Conservation (phyloP, 2,888 invertebrate species). For the Cryptus armator region DNA sequence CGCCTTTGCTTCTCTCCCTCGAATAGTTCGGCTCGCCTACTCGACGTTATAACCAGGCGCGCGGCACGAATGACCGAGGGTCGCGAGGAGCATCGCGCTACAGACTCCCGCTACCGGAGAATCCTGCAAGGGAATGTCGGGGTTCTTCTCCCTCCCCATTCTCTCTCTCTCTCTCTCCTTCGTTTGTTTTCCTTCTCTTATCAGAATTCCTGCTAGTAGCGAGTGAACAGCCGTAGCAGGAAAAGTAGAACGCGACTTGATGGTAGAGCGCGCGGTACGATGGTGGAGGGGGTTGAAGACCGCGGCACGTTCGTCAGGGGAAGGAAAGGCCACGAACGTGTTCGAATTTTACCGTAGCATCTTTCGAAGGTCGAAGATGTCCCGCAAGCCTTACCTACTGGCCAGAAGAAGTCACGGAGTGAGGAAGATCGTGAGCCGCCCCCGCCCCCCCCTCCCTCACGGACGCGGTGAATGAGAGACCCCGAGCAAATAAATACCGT, state of each 20-base stretch:
- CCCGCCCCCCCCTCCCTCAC: not conserved
- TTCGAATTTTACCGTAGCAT: constrained; percentile 55
- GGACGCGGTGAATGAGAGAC: constrained; percentile 67
- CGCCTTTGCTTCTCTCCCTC: constrained; percentile 19
- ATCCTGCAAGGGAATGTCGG: constrained; percentile 30
- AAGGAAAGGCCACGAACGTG: constrained; percentile 63
- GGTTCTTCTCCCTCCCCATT: not conserved
- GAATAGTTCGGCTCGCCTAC: not conserved
- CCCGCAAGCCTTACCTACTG: constrained; percentile 44
- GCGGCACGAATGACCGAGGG: constrained; percentile 56
- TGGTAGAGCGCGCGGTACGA: constrained; percentile 15
- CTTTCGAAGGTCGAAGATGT: constrained; percentile 57
- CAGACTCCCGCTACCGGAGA: not conserved
- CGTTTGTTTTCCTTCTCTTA: constrained; percentile 12
- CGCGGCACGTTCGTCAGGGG: constrained; percentile 62
- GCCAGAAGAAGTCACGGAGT: constrained; percentile 19
- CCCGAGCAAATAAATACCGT: constrained; percentile 80
- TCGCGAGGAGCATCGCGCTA: not conserved
- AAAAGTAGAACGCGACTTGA: constrained; percentile 3
- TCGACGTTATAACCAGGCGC: constrained; percentile 38
- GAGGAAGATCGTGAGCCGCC: constrained; percentile 41
- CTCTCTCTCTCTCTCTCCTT: not conserved
- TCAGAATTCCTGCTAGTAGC: constrained; percentile 3
- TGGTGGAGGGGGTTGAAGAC: constrained; percentile 42
- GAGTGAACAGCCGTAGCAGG: not conserved